A percentile compares a stretch with the other conserved stretches of the same genome.
Conservation (phyloP, 2,888 invertebrate species). For the Drosophila greeni region DNA sequence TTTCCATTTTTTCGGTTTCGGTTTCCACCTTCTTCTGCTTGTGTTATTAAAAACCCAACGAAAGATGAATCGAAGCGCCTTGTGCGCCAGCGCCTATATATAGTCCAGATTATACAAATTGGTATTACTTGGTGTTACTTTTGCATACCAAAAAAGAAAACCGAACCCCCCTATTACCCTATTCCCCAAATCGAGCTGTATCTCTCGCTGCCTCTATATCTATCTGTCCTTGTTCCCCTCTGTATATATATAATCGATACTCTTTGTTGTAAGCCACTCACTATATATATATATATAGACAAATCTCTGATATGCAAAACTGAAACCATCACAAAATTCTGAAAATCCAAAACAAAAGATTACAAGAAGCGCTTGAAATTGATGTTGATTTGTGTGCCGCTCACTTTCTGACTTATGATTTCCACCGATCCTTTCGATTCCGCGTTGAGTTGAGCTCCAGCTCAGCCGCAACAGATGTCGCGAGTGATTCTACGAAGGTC, state of each 20-base stretch:
- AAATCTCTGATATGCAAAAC: slow-evolving; percentile 53
- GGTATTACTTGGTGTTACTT: slow-evolving; percentile 55
- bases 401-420: slow-evolving; percentile 35
- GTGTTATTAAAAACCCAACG: slow-evolving; percentile 9
- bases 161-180: not conserved
- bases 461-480: slow-evolving; percentile 1
- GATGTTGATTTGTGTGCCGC: slow-evolving; percentile 34
- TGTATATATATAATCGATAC: slow-evolving; percentile 31
- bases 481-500: not conserved
- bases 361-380: slow-evolving; percentile 40
- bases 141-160: slow-evolving; percentile 50
- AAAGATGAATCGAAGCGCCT: slow-evolving; percentile 10
- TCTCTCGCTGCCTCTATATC: not conserved
- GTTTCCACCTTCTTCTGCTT: slow-evolving; percentile 10
- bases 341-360: slow-evolving; percentile 3
- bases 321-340: slow-evolving; percentile 48
- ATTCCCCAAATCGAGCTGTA: not conserved
- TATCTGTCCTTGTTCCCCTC: not conserved
- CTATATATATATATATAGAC: slow-evolving; percentile 23
- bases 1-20: slow-evolving; percentile 31
- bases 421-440: slow-evolving; percentile 26
- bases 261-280: slow-evolving; percentile 5
- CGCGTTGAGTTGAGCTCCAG: slow-evolving; percentile 29
- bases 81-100: slow-evolving; percentile 19
- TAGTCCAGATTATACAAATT: slow-evolving; percentile 23